phyloP scores from a whole-genome alignment of 2,888 invertebrate genomes.

The Terebella lapidaria region DNA sequence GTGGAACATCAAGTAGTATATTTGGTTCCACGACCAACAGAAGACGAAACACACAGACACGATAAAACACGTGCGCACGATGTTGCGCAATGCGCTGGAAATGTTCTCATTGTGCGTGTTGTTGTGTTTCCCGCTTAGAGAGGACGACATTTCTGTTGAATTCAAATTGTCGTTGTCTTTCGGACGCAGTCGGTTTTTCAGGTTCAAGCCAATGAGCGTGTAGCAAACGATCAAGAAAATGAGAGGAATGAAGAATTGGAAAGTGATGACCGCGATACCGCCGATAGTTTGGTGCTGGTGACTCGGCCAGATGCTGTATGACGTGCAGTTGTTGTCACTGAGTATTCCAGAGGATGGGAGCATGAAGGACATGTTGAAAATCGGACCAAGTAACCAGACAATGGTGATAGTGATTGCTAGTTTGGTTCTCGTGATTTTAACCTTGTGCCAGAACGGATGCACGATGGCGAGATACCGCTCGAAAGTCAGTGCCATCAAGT shows the following conservation, averaged over 20 bases:
- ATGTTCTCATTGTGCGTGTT: not conserved
- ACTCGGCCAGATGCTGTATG: constrained; percentile 6
- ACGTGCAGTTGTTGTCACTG: not conserved
- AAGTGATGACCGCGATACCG: constrained; percentile 4
- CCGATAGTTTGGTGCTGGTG: not conserved
- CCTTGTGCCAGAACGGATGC: constrained; percentile 16
- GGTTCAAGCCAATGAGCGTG: constrained; percentile 8
- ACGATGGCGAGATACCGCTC: constrained; percentile 19
- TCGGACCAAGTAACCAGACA: constrained; percentile 10
- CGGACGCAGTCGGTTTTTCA: constrained; percentile 9
- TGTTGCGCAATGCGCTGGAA: not conserved
- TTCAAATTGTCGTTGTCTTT: not conserved
- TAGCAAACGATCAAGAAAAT: constrained; percentile 8
- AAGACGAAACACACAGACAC: not conserved
- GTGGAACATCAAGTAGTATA: constrained; percentile 3
- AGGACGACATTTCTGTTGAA: not conserved
- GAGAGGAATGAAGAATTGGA: constrained; percentile 16
- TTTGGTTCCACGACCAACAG: constrained; percentile 6
- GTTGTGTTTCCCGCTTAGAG: not conserved
- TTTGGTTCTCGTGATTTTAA: constrained; percentile 2
- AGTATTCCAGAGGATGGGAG: constrained; percentile 8
- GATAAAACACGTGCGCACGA: not conserved
- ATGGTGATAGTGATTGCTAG: constrained; percentile 1
- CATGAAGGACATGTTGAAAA: constrained; percentile 12
- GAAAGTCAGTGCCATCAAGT: constrained; percentile 17